Conservation (phyloP, 2,113 vertebrate species). For the Pituophis catenifer region DNA sequence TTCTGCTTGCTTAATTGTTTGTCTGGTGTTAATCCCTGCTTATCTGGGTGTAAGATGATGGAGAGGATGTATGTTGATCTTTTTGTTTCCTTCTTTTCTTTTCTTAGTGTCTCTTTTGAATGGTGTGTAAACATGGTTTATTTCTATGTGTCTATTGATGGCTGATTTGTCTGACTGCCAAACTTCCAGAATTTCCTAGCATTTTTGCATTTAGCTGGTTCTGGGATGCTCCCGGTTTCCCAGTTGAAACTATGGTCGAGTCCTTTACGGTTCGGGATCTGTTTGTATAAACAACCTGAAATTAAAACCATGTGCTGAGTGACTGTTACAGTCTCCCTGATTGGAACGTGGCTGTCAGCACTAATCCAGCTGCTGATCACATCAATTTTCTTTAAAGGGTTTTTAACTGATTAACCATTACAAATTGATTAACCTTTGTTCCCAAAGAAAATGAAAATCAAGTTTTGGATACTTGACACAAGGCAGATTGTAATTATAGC, state of each 20-base stretch:
- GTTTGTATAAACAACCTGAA: not conserved
- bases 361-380: not conserved
- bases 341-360: not conserved
- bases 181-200: not conserved
- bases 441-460: constrained; percentile 47
- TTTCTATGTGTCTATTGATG: not conserved
- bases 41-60: not conserved
- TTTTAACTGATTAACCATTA: constrained; percentile 45
- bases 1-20: not conserved
- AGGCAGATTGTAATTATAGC: constrained; percentile 39
- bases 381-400: constrained; percentile 44
- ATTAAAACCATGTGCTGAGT: not conserved
- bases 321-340: not conserved
- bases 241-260: not conserved
- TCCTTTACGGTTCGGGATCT: not conserved
- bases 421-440: constrained; percentile 37
- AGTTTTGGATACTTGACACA: constrained; percentile 28
- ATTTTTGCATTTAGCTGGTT: not conserved
- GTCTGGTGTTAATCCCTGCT: not conserved
- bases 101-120: not conserved
- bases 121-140: not conserved
- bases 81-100: not conserved
- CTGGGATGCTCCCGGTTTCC: not conserved
- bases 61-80: not conserved
- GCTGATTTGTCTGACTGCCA: not conserved